Evolutionary conservation across 1,140 invertebrate genomes (phyloP).

Genomic region (Doryteuthis pealeii): DNA sequence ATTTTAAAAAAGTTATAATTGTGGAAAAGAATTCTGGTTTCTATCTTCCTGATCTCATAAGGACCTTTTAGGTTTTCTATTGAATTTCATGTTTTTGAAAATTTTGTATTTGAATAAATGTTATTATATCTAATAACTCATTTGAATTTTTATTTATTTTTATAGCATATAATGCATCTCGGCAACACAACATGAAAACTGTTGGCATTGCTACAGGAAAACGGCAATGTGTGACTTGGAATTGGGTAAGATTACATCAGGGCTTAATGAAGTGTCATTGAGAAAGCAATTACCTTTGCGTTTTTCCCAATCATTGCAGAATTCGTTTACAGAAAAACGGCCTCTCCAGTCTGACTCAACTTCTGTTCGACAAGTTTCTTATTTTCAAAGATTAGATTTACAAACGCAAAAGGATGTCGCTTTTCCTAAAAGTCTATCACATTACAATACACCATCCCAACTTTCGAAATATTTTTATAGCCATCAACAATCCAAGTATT

Average conservation of each 20-base stretch:
- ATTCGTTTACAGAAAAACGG: slow-evolving; percentile 37
- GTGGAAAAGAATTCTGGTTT: too few relatives aligned
- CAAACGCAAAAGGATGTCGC: slow-evolving; percentile 20
- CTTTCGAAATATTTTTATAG: slow-evolving; percentile 16
- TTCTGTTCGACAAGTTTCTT: slow-evolving; percentile 36
- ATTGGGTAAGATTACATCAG: slow-evolving; percentile 38
- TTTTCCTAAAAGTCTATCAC: slow-evolving; percentile 29
- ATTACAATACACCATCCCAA: slow-evolving; percentile 24
- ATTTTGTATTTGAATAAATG: too few relatives aligned
- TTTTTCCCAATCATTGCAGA: slow-evolving; percentile 38
- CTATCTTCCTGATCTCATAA: too few relatives aligned
- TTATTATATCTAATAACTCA: too few relatives aligned
- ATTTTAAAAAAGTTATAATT: too few relatives aligned
- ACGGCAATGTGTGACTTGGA: slow-evolving; percentile 32
- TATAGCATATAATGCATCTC: too few relatives aligned
- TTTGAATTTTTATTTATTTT: too few relatives aligned
- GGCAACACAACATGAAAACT: too few relatives aligned
- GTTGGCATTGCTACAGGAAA: too few relatives aligned
- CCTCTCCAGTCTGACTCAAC: too few relatives aligned
- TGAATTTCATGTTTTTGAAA: too few relatives aligned
- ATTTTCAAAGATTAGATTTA: slow-evolving; percentile 38
- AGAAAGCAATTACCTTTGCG: slow-evolving; percentile 42
- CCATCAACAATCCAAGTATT: slow-evolving; percentile 15
- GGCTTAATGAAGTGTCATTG: slow-evolving; percentile 42
- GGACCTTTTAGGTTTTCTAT: too few relatives aligned